These are phyloP conservation scores for Orthosia gothica DNA, from an alignment of 2,888 invertebrate species.

Conservation along the genomic window DNA sequence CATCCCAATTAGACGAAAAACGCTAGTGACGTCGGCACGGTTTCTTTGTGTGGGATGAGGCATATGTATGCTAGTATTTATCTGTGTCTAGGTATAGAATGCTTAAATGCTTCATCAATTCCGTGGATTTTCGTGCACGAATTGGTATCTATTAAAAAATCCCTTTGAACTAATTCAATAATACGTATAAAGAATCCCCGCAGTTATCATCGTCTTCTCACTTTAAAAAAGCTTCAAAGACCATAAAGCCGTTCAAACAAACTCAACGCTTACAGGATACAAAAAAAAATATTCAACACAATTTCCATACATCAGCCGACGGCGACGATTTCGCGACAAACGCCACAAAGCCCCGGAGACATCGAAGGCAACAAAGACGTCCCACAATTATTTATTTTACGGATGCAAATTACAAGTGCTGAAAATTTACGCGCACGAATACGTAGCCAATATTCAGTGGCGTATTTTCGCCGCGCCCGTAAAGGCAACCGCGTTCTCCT, in stretches of 20 bases:
- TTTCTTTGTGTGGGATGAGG: too few species aligned
- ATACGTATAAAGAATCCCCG: background rate
- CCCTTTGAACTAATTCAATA: background rate
- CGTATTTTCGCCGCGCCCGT: slow-evolving; percentile 81
- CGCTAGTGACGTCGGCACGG: too few species aligned
- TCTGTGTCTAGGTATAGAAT: background rate
- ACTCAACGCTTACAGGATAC: slow-evolving; percentile 27
- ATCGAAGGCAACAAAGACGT: slow-evolving; percentile 68
- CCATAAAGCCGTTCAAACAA: slow-evolving; percentile 33
- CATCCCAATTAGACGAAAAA: too few species aligned
- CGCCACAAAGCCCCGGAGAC: slow-evolving; percentile 55
- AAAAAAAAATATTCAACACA: slow-evolving; percentile 50
- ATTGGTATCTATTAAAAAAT: background rate
- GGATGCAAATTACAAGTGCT: slow-evolving; percentile 81
- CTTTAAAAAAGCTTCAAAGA: slow-evolving; percentile 33
- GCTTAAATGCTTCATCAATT: background rate
- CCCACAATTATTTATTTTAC: slow-evolving; percentile 82
- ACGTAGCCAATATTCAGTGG: slow-evolving; percentile 75
- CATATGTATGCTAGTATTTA: too few species aligned
- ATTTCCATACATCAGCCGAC: slow-evolving; percentile 59
- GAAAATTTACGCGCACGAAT: slow-evolving; percentile 80
- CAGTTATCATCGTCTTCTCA: background rate
- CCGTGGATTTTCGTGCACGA: background rate
- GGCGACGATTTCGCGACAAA: slow-evolving; percentile 35
- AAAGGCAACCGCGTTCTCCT: slow-evolving; percentile 82